Base-by-base conservation (phyloP, 2,888 invertebrate genomes). In the Drosophila engyochracea region DNA sequence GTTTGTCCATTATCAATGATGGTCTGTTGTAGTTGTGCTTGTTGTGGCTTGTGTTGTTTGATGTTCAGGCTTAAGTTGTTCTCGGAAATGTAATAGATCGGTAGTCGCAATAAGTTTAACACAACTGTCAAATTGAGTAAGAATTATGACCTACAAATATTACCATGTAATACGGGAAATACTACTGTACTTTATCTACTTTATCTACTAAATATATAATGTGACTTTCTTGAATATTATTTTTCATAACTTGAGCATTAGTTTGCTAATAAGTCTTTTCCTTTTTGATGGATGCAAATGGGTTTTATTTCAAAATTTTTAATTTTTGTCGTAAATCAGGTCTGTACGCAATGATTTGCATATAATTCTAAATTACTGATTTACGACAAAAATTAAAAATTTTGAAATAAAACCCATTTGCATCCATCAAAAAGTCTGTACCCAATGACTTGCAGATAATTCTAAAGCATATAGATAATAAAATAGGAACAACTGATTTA, bases 1-100 rank as follows among this genome's bases (percentile, higher is more conserved):
- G 52, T 61, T 69, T 63, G 51, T 19, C 25, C 28, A 58, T 49
- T 78, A 78, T 79, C 81, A 66, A 44, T 31, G 16, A 61, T 80
- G 80, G 55, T 58, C 16, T 39, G 28, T 51, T 51, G 57, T 39
- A 28, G 37, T 35, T 59, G 28, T 55, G 51, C 22, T 30, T 28
- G 22, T 54, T 63, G 76, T 28, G 61, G 66, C 58, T 74, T 28
- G 30, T 22, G 49, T 25, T 47, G 44, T 16, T 51, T 3, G 19
- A 25, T 22, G 58, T 58, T 57, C 59, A 30, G 35, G 47, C 64
- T 14, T 6, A 30, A 64, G 47, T 41, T 49, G 35, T 79, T 66
- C 74, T 25, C 25, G 59, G 68, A 77, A 77, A 7, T 12, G 51
- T 22, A 44, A 35, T 52, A 62, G 58, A 67, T 71, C 67, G 52